Conservation (phyloP, 2,113 vertebrate species). For the Hemibagrus wyckioides region DNA sequence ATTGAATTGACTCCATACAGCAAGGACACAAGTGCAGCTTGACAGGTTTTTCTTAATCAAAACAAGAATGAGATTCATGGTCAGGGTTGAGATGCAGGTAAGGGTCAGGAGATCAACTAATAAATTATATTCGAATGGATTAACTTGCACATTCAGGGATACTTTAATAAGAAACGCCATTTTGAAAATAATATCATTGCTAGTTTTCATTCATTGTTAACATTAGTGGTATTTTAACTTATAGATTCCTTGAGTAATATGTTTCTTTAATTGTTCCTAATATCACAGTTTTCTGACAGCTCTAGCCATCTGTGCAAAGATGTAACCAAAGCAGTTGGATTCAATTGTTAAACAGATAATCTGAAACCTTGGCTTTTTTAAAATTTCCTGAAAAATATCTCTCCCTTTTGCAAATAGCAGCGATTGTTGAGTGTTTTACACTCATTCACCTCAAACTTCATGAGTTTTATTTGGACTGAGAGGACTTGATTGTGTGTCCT, state of each 20-base stretch:
- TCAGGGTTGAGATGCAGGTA: too few species aligned
- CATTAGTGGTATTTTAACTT: not conserved
- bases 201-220: not conserved
- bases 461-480: constrained; percentile 51
- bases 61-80: too few species aligned
- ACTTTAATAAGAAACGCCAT: not conserved
- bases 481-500: constrained; percentile 33
- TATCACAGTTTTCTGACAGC: not conserved
- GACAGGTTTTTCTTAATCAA: too few species aligned
- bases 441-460: constrained; percentile 35
- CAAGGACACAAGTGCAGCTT: too few species aligned
- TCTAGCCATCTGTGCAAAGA: not conserved
- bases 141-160: not conserved
- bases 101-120: too few species aligned
- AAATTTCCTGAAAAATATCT: constrained; percentile 33
- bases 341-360: constrained; percentile 34
- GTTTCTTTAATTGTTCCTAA: not conserved
- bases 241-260: not conserved
- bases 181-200: not conserved
- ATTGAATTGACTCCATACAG: too few species aligned
- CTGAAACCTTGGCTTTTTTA: constrained; percentile 7
- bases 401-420: constrained; percentile 41
- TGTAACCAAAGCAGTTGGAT: constrained; percentile 22
- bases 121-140: not conserved
- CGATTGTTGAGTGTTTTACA: constrained; percentile 39